phyloP scores from a whole-genome alignment of 2,888 invertebrate species.

The Oscheius myriophilus region DNA sequence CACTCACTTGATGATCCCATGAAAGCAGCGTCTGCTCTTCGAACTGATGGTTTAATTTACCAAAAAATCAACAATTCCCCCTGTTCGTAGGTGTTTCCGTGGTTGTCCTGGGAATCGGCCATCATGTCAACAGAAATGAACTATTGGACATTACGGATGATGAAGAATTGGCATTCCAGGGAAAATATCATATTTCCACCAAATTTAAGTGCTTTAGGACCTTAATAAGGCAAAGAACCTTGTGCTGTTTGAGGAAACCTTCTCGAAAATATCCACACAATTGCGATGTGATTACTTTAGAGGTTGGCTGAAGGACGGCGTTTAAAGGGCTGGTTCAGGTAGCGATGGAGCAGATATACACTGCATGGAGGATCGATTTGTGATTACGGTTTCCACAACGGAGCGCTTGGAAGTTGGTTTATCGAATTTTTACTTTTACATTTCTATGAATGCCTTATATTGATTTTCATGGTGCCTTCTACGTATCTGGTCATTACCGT shows the following conservation, averaged over 20 bases:
- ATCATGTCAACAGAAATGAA: conserved; percentile 20
- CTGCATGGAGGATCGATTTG: conserved; percentile 7
- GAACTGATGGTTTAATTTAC: conserved; percentile 9
- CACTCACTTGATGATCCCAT: conserved; percentile 20
- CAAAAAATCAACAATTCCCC: too few species aligned
- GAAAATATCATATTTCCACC: too few species aligned
- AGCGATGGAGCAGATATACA: neutral
- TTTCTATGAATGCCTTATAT: too few species aligned
- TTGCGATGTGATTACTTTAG: conserved; percentile 9
- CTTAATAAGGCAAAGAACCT: conserved; percentile 18
- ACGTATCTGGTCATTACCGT: conserved; percentile 6
- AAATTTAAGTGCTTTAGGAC: neutral
- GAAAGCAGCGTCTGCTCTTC: neutral
- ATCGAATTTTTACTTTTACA: too few species aligned
- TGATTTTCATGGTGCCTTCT: conserved; percentile 23
- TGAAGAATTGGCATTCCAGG: conserved; percentile 14
- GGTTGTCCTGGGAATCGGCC: conserved; percentile 22
- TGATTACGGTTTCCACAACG: conserved; percentile 13
- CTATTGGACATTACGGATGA: conserved; percentile 9
- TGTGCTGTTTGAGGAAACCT: neutral
- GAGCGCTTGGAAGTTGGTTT: conserved; percentile 9
- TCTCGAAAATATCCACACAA: conserved; percentile 11
- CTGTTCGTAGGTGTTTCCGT: conserved; percentile 13
- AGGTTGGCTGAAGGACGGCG: neutral
- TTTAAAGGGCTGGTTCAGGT: too few species aligned